Conservation (phyloP, 2,888 invertebrate genomes). For the Perdita meconis region DNA sequence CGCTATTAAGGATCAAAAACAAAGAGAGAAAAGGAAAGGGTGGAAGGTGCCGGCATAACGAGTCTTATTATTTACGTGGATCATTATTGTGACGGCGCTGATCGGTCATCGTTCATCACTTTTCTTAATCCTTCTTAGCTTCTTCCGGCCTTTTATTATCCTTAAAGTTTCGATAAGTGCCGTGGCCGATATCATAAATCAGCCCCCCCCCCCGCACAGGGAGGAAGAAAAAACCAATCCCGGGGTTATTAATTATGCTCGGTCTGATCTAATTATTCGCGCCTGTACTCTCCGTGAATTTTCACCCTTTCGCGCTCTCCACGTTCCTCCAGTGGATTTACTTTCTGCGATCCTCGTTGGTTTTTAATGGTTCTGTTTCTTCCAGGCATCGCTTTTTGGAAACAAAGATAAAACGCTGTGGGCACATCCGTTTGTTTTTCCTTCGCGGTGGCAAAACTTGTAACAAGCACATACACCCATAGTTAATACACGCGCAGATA, state of each 20-base stretch:
- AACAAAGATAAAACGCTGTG: no score
- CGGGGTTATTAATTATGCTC: conserved; percentile 57
- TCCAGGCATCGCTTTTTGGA: no score
- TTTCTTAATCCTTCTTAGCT: conserved; percentile 68
- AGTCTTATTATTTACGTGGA: conserved; percentile 79
- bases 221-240: conserved; percentile 60
- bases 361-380: no score
- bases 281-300: conserved; percentile 21
- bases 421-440: no score
- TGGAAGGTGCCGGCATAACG: conserved; percentile 16
- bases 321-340: no score
- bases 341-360: no score
- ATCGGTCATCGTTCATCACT: conserved; percentile 83
- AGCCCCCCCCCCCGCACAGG: conserved; percentile 63
- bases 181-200: conserved; percentile 80
- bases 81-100: conserved; percentile 83
- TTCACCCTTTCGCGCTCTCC: no score
- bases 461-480: no score
- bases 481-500: no score
- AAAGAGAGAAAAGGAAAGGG: conserved; percentile 41
- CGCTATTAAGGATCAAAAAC: conserved; percentile 54
- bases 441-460: no score
- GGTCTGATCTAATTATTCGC: conserved; percentile 54
- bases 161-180: conserved; percentile 79
- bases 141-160: conserved; percentile 77